phyloP scores from a whole-genome alignment of 2,888 invertebrate species.

The Drosophila macrospina region DNA sequence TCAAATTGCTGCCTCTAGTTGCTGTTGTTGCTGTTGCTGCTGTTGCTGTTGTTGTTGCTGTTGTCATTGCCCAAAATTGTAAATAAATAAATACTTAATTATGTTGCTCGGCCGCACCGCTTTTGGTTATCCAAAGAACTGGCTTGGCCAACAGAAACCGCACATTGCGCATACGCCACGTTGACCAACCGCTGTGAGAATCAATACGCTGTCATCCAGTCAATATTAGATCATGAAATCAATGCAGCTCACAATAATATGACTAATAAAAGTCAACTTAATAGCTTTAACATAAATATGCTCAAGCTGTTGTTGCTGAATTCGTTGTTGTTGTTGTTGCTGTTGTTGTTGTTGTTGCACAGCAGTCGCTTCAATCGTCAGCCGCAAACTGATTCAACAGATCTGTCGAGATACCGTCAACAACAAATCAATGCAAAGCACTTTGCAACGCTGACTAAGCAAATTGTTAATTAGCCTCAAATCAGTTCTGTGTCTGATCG shows the following conservation, averaged over 20 bases:
- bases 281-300: slow-evolving; percentile 14
- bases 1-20: slow-evolving; percentile 59
- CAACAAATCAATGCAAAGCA: slow-evolving; percentile 48
- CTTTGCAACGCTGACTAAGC: slow-evolving; percentile 55
- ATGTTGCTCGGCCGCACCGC: slow-evolving; percentile 75
- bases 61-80: slow-evolving; percentile 79
- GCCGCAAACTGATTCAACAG: slow-evolving; percentile 5
- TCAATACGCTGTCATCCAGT: slow-evolving; percentile 36
- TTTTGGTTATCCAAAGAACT: slow-evolving; percentile 71
- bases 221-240: slow-evolving; percentile 32
- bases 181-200: slow-evolving; percentile 52
- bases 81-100: slow-evolving; percentile 82
- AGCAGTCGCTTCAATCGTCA: slow-evolving; percentile 30
- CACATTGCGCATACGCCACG: slow-evolving; percentile 74
- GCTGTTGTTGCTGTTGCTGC: slow-evolving; percentile 32
- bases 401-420: slow-evolving; percentile 58
- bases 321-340: background rate
- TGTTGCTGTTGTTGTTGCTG: slow-evolving; percentile 66
- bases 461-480: slow-evolving; percentile 54
- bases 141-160: slow-evolving; percentile 38
- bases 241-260: slow-evolving; percentile 17
- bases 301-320: background rate
- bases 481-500: slow-evolving; percentile 44
- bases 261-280: slow-evolving; percentile 42
- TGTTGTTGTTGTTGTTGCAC: slow-evolving; percentile 5